Evolutionary conservation across 2,797 vertebrate genomes (phyloP), one percentile per base, ranked within the genome.

Genomic region (Cynopterus sphinx): DNA sequence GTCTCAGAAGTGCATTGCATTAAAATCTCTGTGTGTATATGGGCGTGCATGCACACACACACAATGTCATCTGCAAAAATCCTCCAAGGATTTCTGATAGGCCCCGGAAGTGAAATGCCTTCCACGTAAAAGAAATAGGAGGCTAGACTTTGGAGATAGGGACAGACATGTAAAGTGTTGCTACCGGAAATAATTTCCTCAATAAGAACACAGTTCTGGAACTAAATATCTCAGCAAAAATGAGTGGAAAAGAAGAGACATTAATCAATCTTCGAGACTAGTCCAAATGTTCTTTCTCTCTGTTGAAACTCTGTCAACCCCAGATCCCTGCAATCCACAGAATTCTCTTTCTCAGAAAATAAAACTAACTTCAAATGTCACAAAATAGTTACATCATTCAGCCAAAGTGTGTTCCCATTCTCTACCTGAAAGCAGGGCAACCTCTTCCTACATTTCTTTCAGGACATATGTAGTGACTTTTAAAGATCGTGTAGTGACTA

Each of bases 141-240:
- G 53, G 63, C 46, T 39, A 77, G 49, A 85, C 49, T 68, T 31
- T 9, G 49, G 33, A 59, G 71, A 79, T 2, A 77, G 26, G 71
- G 75, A 63, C 36, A 78, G 21, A 55, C 19, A 70, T 41, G 43
- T 57, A 78, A 77, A 59, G 39, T 5, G 33, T 71, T 77, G 46
- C 65, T 65, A 83, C 33, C 55, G 11, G 78, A 67, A 94, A 67
- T 41, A 67, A 65, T 39, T 61, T 74, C n/a, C 57, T 74, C 71
- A 83, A 36, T 55, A 63, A 91, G 55, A 95, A 55, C 17, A 71
- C 1, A 33, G 31, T 74, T 78, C 77, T 86, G 41, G 46, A 68
- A 77, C 49, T 39, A 68, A 93, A 67, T 28, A 90, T 74, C 41
- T 74, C 41, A 67, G 82, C 70, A 95, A 39, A 94, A 93, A 12